A percentile compares a stretch with the other conserved stretches of the same genome.
Conservation (phyloP, 2,797 vertebrate genomes). For the Diglossa cyanea region DNA sequence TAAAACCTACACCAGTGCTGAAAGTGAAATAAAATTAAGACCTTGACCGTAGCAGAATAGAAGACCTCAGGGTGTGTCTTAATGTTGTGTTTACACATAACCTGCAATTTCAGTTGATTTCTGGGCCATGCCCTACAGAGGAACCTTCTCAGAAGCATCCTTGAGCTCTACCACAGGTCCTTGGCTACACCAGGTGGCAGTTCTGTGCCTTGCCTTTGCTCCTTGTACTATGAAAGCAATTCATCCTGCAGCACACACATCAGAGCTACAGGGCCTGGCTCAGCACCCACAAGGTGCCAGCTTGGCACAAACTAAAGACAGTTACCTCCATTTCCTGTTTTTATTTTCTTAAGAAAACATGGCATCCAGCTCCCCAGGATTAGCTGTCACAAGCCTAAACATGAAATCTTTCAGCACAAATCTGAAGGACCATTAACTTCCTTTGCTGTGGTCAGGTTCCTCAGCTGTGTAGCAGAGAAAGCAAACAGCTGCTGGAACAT, state of each 20-base stretch:
- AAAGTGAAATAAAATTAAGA: not conserved
- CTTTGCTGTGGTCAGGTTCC: not conserved
- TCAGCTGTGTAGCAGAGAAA: not conserved
- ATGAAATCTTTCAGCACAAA: not conserved
- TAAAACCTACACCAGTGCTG: not conserved
- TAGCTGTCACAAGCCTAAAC: not conserved
- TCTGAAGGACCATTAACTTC: not conserved
- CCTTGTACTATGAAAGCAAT: fast-evolving
- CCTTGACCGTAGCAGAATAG: not conserved
- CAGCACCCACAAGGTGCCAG: not conserved
- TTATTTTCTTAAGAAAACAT: not conserved
- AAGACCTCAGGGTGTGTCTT: not conserved
- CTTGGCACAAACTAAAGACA: not conserved
- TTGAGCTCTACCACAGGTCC: not conserved
- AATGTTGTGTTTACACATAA: not conserved
- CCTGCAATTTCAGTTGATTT: not conserved
- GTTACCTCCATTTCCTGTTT: not conserved
- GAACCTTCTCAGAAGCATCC: not conserved
- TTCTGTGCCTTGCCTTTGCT: not conserved
- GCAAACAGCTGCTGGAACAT: not conserved
- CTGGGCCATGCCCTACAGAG: not conserved
- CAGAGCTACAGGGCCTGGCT: not conserved
- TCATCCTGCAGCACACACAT: not conserved
- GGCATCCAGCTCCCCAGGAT: not conserved
- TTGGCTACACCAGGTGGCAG: not conserved